Evolutionary conservation across 2,113 vertebrate genomes (phyloP).

Genomic region (Cebus imitator): DNA sequence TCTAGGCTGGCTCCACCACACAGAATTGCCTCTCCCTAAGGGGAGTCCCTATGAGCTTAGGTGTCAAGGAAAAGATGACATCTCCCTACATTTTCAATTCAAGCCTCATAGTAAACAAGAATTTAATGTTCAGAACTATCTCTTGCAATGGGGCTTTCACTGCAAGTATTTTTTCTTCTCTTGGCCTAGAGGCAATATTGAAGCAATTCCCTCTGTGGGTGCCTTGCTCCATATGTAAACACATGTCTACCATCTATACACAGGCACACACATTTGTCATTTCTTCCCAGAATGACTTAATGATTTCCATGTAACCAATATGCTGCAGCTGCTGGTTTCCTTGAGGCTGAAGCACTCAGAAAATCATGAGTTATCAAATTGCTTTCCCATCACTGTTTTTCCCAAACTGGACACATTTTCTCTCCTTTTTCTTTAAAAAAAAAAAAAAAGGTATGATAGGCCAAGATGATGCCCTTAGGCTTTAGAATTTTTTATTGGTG

Average conservation of each 20-base stretch:
- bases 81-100: neutral
- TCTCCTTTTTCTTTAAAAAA: slow-evolving; percentile 41
- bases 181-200: neutral
- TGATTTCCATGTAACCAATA: slow-evolving; percentile 68
- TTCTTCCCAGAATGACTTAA: slow-evolving; percentile 68
- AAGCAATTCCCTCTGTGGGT: slow-evolving; percentile 20
- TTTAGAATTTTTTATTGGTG: neutral
- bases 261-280: slow-evolving; percentile 48
- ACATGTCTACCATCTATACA: slow-evolving; percentile 31
- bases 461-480: neutral
- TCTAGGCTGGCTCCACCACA: neutral
- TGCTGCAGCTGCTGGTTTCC: slow-evolving; percentile 59
- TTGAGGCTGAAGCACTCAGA: slow-evolving; percentile 30
- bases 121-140: neutral
- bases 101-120: neutral
- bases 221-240: neutral
- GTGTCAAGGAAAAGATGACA: neutral
- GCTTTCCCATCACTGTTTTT: neutral
- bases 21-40: neutral
- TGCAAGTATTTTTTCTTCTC: neutral
- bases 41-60: neutral
- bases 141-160: neutral
- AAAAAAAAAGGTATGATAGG: slow-evolving; percentile 14
- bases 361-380: slow-evolving; percentile 71
- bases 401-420: slow-evolving; percentile 55